These are phyloP conservation scores for Noctua fimbriata DNA, from an alignment of 2,888 invertebrate genomes.

Conservation along the genomic window DNA sequence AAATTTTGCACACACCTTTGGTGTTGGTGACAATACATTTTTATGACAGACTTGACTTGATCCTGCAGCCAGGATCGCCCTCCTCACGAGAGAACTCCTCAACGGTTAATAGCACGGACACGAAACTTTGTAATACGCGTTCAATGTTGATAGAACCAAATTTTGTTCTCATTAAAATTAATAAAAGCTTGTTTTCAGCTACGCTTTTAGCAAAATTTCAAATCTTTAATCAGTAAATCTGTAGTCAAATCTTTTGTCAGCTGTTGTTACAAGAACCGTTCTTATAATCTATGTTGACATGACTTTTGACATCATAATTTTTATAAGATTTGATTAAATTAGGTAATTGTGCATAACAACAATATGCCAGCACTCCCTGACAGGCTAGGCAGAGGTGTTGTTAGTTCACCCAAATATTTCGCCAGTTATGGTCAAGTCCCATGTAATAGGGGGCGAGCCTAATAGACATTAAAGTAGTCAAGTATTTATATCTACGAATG, in stretches of 20 bases:
- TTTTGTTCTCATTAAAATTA: background rate
- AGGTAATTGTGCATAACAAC: background rate
- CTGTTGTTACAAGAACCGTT: background rate
- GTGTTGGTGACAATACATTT: background rate
- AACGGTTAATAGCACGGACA: background rate
- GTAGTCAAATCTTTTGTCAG: background rate
- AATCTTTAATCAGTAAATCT: background rate
- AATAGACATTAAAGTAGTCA: background rate
- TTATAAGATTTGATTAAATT: background rate
- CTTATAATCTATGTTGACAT: background rate
- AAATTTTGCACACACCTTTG: background rate
- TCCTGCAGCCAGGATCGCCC: background rate
- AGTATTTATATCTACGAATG: background rate
- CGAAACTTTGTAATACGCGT: background rate
- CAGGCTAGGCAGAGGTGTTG: background rate
- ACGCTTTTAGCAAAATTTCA: background rate
- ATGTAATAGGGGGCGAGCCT: background rate
- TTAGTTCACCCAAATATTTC: background rate
- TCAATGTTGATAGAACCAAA: background rate
- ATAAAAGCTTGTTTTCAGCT: background rate
- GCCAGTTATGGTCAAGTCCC: background rate
- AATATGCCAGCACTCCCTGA: background rate
- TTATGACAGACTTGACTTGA: background rate
- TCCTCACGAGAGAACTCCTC: background rate
- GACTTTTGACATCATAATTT: background rate